A percentile compares a stretch with the other conserved stretches of the same genome.
Conservation (phyloP, 2,888 invertebrate genomes). For the Perithous albicinctus region DNA sequence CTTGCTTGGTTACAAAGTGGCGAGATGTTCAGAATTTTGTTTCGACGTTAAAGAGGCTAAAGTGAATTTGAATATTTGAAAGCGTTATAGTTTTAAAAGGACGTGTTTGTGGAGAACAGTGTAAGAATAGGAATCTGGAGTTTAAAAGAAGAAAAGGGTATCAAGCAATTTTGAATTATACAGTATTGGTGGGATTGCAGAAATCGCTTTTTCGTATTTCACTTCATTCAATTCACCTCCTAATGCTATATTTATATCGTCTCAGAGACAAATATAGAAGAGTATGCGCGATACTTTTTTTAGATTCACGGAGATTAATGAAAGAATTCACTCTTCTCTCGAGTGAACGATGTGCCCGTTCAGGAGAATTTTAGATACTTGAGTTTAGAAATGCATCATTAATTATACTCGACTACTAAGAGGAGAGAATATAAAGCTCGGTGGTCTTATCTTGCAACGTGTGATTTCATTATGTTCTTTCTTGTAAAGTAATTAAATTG, state of each 20-base stretch:
- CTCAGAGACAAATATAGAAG: neutral
- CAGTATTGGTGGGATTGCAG: neutral
- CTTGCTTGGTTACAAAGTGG: no score
- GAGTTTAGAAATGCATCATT: conserved; percentile 53
- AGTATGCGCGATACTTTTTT: conserved; percentile 21
- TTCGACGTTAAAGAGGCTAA: neutral
- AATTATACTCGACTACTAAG: conserved; percentile 40
- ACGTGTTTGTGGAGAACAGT: no score
- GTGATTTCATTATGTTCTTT: conserved; percentile 47
- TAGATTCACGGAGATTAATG: conserved; percentile 61
- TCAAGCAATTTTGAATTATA: neutral
- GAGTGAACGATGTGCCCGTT: conserved; percentile 57
- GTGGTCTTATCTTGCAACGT: conserved; percentile 23
- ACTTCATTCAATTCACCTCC: neutral
- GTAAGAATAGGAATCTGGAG: neutral
- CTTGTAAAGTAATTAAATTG: conserved; percentile 53
- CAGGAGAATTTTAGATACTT: conserved; percentile 45
- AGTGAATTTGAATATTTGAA: neutral
- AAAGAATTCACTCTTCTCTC: conserved; percentile 39
- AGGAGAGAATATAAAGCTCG: neutral
- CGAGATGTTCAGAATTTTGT: no score
- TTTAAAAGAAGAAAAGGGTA: neutral
- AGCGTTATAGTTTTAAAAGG: no score
- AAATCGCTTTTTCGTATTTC: conserved; percentile 3
- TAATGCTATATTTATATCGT: neutral